Conservation (phyloP, 2,797 vertebrate genomes). For the Spondyliosoma cantharus region DNA sequence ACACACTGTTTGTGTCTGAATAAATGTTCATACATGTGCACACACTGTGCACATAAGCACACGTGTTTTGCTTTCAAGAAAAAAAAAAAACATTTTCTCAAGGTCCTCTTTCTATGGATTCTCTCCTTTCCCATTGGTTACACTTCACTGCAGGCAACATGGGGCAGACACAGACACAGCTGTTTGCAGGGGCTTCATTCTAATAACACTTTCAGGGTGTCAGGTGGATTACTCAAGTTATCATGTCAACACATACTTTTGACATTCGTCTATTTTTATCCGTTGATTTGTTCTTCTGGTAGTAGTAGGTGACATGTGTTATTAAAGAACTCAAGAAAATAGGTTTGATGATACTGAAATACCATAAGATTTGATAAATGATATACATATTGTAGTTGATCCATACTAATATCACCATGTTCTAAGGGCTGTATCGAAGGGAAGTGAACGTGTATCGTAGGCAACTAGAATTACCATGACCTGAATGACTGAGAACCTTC, state of each 20-base stretch:
- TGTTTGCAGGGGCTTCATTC: conserved; percentile 46
- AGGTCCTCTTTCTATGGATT: conserved; percentile 56
- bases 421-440: too few species aligned
- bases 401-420: too few species aligned
- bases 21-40: conserved; percentile 15
- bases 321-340: not conserved
- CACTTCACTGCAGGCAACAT: conserved; percentile 52
- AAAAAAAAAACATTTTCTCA: conserved; percentile 68
- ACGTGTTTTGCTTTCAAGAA: conserved; percentile 38
- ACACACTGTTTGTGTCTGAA: conserved; percentile 41
- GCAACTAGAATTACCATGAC: too few species aligned
- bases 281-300: conserved; percentile 3
- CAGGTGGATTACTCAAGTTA: conserved; percentile 40
- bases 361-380: too few species aligned
- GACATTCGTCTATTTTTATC: conserved; percentile 40
- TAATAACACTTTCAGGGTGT: conserved; percentile 45
- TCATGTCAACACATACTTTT: conserved; percentile 32
- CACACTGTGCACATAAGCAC: conserved; percentile 2
- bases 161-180: conserved; percentile 35
- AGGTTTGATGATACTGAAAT: not conserved
- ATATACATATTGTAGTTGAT: too few species aligned
- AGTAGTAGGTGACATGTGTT: conserved; percentile 20
- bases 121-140: conserved; percentile 52
- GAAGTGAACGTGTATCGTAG: too few species aligned
- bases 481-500: too few species aligned